Conservation (phyloP, 2,888 invertebrate species). For the Tolmerus cingulatus region DNA sequence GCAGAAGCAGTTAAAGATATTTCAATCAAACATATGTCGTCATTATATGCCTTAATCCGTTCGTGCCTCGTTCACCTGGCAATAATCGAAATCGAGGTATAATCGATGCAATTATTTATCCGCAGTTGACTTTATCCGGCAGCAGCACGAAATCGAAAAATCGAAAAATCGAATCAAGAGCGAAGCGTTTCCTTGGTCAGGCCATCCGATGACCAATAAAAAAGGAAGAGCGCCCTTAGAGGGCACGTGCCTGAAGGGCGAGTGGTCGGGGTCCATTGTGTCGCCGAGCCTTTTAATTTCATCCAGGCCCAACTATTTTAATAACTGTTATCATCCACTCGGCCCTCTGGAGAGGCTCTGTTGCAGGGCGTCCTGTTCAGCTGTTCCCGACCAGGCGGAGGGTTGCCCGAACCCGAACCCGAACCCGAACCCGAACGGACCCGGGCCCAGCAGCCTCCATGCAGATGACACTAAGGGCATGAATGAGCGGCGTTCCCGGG, state of each 20-base stretch:
- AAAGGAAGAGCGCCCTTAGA: not conserved
- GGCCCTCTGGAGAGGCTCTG: not conserved
- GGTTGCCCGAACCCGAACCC: not conserved
- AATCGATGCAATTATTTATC: not conserved
- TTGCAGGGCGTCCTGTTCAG: constrained; percentile 16
- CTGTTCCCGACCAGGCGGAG: not conserved
- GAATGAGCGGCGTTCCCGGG: constrained; percentile 26
- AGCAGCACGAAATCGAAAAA: not conserved
- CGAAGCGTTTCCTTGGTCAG: not conserved
- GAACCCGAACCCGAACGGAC: not conserved
- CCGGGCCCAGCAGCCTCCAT: not conserved
- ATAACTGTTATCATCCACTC: constrained; percentile 34
- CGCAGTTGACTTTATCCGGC: not conserved
- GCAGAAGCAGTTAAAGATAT: not conserved
- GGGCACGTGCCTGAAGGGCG: not conserved
- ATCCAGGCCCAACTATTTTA: constrained; percentile 32
- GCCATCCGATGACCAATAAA: not conserved
- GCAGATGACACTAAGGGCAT: constrained; percentile 25
- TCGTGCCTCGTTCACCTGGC: not conserved
- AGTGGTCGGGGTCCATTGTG: not conserved
- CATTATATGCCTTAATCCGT: not conserved
- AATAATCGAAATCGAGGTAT: not conserved
- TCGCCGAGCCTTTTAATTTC: not conserved
- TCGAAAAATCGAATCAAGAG: not conserved
- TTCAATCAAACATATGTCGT: not conserved